These are phyloP conservation scores for Heteractis magnifica DNA, from an alignment of 92 coral and sea anemone species.

Conservation along the genomic window DNA sequence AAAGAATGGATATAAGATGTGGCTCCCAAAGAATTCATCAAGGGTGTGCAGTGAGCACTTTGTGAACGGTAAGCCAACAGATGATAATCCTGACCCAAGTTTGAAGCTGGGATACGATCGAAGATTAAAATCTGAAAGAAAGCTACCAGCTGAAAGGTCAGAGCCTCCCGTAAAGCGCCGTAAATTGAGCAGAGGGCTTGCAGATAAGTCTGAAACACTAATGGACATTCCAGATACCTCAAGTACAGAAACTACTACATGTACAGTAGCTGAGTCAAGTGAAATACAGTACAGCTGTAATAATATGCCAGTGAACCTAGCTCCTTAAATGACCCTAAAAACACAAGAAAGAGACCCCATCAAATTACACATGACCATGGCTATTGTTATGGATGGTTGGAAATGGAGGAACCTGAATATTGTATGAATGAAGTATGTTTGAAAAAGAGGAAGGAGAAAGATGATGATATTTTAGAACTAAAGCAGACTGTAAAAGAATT, in stretches of 20 bases:
- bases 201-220: constrained; percentile 1
- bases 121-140: constrained; percentile 39
- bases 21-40: no score
- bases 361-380: constrained; percentile 26
- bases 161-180: constrained; percentile 7
- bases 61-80: no score
- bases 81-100: no score
- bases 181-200: not conserved
- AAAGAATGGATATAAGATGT: no score
- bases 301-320: not conserved
- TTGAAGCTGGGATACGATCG: constrained; percentile 44
- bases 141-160: constrained; percentile 38
- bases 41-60: no score
- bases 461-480: not conserved
- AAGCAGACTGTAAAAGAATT: not conserved
- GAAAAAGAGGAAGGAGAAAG: constrained; percentile 36
- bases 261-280: not conserved
- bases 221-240: constrained; percentile 2
- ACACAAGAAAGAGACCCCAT: constrained; percentile 10
- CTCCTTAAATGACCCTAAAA: constrained; percentile 17
- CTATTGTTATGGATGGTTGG: constrained; percentile 28
- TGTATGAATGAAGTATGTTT: constrained; percentile 36
- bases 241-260: not conserved
- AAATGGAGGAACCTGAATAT: constrained; percentile 40
- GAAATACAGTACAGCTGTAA: not conserved